Conservation (phyloP, 2,113 vertebrate species). For the Albula goreensis region DNA sequence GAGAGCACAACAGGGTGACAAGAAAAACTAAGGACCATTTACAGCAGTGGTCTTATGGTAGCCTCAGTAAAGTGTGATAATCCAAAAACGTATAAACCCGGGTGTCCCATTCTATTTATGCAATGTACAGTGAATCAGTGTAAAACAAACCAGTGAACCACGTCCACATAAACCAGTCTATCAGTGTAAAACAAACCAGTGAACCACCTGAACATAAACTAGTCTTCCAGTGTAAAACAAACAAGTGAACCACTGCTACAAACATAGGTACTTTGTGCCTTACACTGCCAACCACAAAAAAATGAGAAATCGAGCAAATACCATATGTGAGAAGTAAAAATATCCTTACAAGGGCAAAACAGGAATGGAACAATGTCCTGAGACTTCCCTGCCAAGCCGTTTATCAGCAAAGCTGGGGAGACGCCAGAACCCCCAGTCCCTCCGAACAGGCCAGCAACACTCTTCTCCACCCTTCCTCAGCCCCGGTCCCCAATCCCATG, state of each 20-base stretch:
- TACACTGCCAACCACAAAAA: neutral
- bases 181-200: constrained; percentile 26
- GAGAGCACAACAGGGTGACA: neutral
- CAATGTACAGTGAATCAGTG: too few species aligned
- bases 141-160: constrained; percentile 11
- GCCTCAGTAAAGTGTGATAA: too few species aligned
- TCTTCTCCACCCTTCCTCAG: too few species aligned
- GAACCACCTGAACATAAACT: neutral
- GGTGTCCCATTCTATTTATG: too few species aligned
- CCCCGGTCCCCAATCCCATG: too few species aligned
- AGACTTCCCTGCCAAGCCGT: constrained; percentile 48
- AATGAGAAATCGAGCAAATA: constrained; percentile 30
- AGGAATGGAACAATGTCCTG: constrained; percentile 60
- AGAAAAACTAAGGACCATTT: neutral
- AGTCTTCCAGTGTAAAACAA: constrained; percentile 22
- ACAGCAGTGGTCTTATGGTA: too few species aligned
- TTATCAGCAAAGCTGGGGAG: neutral
- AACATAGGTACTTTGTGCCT: neutral
- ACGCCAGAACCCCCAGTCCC: neutral
- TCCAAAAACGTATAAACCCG: too few species aligned
- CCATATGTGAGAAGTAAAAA: constrained; percentile 52
- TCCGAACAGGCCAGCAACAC: neutral
- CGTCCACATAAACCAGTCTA: neutral
- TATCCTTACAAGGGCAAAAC: constrained; percentile 55
- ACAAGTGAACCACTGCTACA: constrained; percentile 33